phyloP scores from a whole-genome alignment of 2,888 invertebrate genomes.

The Philonicus albiceps region DNA sequence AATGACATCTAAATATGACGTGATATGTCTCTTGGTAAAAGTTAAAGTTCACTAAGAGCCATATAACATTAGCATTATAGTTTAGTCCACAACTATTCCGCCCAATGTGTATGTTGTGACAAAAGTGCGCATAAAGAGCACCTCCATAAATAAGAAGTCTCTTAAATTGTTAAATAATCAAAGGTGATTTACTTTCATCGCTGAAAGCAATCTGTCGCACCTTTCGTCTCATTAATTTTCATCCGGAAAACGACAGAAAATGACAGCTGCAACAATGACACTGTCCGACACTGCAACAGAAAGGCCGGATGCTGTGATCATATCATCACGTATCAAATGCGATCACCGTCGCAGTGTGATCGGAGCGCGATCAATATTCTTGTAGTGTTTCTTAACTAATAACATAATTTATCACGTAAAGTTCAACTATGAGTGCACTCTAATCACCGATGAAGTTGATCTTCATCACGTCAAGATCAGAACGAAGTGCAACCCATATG shows the following conservation, averaged over 20 bases:
- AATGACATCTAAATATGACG: too few relatives aligned
- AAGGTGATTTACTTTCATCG: not conserved
- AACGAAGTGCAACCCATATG: conserved; percentile 1
- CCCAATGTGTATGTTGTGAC: not conserved
- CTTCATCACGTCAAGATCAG: conserved; percentile 40
- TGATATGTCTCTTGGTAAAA: too few relatives aligned
- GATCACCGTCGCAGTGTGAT: not conserved
- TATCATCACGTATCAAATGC: conserved; percentile 29
- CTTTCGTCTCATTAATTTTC: conserved; percentile 16
- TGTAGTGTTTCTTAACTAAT: conserved; percentile 34
- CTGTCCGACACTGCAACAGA: not conserved
- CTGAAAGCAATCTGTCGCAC: not conserved
- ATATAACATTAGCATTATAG: not conserved
- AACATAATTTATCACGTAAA: conserved; percentile 40
- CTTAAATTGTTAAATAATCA: not conserved
- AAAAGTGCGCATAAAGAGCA: not conserved
- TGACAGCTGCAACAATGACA: not conserved
- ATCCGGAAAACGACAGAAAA: not conserved
- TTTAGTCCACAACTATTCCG: not conserved
- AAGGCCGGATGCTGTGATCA: conserved; percentile 1
- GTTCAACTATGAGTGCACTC: conserved; percentile 39
- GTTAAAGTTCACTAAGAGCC: not conserved
- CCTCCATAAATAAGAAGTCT: not conserved
- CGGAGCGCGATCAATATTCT: conserved; percentile 13
- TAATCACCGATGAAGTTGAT: conserved; percentile 28